Conservation (phyloP, 2,888 invertebrate species). For the Gisinianus flammeolus region DNA sequence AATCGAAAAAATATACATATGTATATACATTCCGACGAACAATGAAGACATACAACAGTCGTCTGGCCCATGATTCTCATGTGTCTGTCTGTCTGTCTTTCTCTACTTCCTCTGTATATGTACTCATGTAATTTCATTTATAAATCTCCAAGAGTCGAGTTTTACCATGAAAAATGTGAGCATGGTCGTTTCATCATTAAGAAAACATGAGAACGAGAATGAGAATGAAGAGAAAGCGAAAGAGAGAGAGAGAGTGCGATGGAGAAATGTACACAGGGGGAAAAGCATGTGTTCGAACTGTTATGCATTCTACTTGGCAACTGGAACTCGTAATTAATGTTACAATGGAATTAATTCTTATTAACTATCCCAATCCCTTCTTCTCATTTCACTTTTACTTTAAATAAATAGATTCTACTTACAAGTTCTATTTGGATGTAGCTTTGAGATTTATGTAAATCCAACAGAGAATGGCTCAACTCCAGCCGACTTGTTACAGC, state of each 20-base stretch:
- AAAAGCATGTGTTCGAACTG: too few relatives aligned
- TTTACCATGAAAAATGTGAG: too few relatives aligned
- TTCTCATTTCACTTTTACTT: not conserved
- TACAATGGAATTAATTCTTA: slow-evolving; percentile 12
- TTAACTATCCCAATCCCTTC: not conserved
- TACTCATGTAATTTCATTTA: not conserved
- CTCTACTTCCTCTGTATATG: not conserved
- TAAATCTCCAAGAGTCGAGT: too few relatives aligned
- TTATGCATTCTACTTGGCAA: not conserved
- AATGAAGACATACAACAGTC: slow-evolving; percentile 24
- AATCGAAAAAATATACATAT: slow-evolving; percentile 45
- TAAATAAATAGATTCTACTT: too few relatives aligned
- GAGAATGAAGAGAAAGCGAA: not conserved
- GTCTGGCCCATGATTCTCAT: slow-evolving; percentile 3
- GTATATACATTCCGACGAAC: slow-evolving; percentile 26
- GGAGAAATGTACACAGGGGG: not conserved
- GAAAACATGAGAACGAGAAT: not conserved
- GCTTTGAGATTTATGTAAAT: not conserved
- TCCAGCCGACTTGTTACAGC: too few relatives aligned
- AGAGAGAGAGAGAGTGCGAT: too few relatives aligned
- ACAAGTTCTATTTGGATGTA: too few relatives aligned
- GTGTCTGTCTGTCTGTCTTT: not conserved
- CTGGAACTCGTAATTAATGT: slow-evolving; percentile 10
- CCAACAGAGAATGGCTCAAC: too few relatives aligned
- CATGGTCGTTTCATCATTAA: too few relatives aligned